Evolutionary conservation across 2,113 vertebrate genomes (phyloP).

Genomic region (Pristiophorus japonicus): DNA sequence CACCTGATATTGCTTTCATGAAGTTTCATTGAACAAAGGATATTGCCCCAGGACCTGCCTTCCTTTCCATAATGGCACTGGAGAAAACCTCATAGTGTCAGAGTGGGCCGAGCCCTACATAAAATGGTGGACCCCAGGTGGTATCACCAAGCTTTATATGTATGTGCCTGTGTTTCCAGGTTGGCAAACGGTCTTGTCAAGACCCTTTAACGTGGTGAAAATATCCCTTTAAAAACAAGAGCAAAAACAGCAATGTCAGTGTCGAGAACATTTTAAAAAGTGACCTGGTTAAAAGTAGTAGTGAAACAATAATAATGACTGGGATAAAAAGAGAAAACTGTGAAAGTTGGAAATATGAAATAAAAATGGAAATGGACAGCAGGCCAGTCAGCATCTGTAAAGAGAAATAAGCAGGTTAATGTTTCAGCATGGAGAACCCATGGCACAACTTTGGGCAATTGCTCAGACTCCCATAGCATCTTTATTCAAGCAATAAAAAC

Average conservation of each 20-base stretch:
- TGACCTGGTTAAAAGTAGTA: background rate
- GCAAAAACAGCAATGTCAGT: background rate
- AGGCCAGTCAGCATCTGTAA: background rate
- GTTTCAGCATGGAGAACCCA: background rate
- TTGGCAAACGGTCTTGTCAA: background rate
- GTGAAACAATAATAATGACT: background rate
- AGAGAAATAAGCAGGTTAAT: background rate
- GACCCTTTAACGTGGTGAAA: background rate
- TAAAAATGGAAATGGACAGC: background rate
- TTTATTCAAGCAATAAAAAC: constrained; percentile 30
- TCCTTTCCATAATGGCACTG: background rate
- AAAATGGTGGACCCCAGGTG: background rate
- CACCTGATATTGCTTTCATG: background rate
- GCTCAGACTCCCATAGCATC: background rate
- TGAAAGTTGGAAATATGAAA: background rate
- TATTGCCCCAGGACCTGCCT: background rate
- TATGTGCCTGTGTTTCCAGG: background rate
- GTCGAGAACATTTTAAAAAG: background rate
- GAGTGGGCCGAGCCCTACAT: background rate
- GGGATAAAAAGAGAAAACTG: background rate
- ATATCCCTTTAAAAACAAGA: background rate
- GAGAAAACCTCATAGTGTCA: background rate
- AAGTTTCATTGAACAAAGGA: background rate
- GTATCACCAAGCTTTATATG: background rate
- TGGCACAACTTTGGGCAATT: background rate